Conservation (phyloP, 1,140 invertebrate genomes). For the Euwallacea similis region DNA sequence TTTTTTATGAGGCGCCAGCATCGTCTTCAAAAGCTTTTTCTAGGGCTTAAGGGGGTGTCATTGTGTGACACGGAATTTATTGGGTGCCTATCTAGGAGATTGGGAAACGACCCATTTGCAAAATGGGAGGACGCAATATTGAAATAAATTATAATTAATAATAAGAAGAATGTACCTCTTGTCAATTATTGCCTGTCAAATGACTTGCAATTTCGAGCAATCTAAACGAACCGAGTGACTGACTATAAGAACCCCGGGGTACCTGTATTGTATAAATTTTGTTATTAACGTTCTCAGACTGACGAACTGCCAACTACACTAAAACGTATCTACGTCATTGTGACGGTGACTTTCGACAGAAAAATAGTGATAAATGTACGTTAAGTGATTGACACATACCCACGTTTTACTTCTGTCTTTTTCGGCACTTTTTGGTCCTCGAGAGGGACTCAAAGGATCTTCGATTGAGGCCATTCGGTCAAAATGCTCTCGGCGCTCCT, state of each 20-base stretch:
- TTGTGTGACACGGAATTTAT: no score
- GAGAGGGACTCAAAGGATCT: slow-evolving; percentile 64
- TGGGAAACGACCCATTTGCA: no score
- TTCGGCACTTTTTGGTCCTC: slow-evolving; percentile 57
- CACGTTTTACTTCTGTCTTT: slow-evolving; percentile 41
- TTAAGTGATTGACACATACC: slow-evolving; percentile 28
- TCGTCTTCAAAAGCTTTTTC: neutral
- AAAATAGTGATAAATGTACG: no score
- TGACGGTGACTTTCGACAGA: neutral
- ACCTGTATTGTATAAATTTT: slow-evolving; percentile 23
- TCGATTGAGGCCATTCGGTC: slow-evolving; percentile 85
- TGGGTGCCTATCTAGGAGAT: no score
- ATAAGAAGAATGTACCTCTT: neutral
- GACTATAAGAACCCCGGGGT: slow-evolving; percentile 11
- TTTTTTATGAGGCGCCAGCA: slow-evolving; percentile 34
- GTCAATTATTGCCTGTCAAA: slow-evolving; percentile 23
- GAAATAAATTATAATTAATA: no score
- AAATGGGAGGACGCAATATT: no score
- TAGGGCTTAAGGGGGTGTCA: no score
- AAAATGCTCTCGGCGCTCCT: slow-evolving; percentile 89
- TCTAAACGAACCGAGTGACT: neutral
- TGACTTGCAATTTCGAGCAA: slow-evolving; percentile 25
- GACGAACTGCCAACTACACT: slow-evolving; percentile 11
- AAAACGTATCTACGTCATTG: neutral
- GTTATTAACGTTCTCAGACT: slow-evolving; percentile 20